These are phyloP conservation scores for Poecilus cupreus DNA, from an alignment of 2,888 invertebrate species.

Conservation along the genomic window DNA sequence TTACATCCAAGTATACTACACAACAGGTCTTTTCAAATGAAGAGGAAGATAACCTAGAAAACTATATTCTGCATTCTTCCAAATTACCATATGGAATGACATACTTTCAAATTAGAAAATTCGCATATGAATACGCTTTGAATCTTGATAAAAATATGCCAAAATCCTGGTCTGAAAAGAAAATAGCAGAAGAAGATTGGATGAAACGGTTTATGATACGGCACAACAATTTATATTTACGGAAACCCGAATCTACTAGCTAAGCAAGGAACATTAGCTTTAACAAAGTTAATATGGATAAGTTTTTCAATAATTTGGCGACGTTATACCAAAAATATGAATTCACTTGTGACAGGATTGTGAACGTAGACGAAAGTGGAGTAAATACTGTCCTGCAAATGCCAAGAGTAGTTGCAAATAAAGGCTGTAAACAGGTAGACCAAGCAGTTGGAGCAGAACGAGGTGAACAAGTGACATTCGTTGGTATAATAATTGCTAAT, in stretches of 20 bases:
- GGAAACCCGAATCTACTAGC: constrained; percentile 63
- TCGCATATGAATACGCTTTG: constrained; percentile 55
- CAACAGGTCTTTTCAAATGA: constrained; percentile 62
- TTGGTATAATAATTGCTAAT: constrained; percentile 6
- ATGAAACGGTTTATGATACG: constrained; percentile 60
- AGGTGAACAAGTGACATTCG: constrained; percentile 16
- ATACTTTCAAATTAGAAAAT: constrained; percentile 50
- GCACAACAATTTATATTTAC: constrained; percentile 50
- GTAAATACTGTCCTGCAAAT: constrained; percentile 12
- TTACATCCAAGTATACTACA: constrained; percentile 58
- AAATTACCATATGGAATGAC: constrained; percentile 65
- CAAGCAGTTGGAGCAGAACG: constrained; percentile 21
- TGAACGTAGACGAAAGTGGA: constrained; percentile 23
- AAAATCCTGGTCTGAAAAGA: neutral
- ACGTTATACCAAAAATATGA: neutral
- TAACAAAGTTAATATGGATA: constrained; percentile 45
- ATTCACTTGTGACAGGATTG: neutral
- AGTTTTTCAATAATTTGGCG: constrained; percentile 23
- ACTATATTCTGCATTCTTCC: constrained; percentile 62
- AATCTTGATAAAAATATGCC: neutral
- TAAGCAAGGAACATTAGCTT: constrained; percentile 56
- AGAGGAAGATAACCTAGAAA: constrained; percentile 60
- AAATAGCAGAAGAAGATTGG: constrained; percentile 59
- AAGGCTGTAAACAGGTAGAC: constrained; percentile 13
- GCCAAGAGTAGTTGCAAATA: constrained; percentile 7